phyloP scores from a whole-genome alignment of 1,140 invertebrate genomes.

The Stenopsyche tienmushanensis region DNA sequence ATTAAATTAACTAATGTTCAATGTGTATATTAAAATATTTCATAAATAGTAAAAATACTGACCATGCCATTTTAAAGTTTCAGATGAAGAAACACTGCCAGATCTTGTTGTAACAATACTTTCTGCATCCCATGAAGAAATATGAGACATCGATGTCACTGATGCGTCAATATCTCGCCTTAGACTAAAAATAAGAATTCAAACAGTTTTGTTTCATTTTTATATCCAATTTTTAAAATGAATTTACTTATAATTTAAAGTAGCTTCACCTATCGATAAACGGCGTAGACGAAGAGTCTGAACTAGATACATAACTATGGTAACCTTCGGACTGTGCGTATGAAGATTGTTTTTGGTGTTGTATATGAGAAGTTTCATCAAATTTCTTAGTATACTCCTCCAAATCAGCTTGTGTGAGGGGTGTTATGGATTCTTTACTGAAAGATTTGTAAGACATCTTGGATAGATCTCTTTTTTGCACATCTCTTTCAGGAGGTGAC shows the following conservation, averaged over 20 bases:
- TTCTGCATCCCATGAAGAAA: constrained; percentile 57
- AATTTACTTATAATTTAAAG: not conserved
- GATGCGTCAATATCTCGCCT: constrained; percentile 35
- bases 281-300: constrained; percentile 76
- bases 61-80: constrained; percentile 75
- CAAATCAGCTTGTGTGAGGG: constrained; percentile 65
- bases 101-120: constrained; percentile 69
- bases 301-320: constrained; percentile 79
- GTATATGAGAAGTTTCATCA: constrained; percentile 53
- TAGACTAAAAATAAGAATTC: constrained; percentile 31
- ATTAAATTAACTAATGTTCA: no score
- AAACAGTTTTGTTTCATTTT: not conserved
- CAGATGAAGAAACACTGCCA: constrained; percentile 73
- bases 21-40: no score
- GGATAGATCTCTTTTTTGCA: constrained; percentile 20
- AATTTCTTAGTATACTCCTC: constrained; percentile 69
- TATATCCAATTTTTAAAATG: not conserved
- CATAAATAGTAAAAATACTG: no score
- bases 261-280: constrained; percentile 68
- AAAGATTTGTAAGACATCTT: constrained; percentile 27
- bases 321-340: constrained; percentile 82
- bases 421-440: constrained; percentile 20
- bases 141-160: constrained; percentile 13
- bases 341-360: constrained; percentile 72
- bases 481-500: constrained; percentile 70